These are phyloP conservation scores for Plemyria rubiginata DNA, from an alignment of 2,888 invertebrate species.

Conservation along the genomic window DNA sequence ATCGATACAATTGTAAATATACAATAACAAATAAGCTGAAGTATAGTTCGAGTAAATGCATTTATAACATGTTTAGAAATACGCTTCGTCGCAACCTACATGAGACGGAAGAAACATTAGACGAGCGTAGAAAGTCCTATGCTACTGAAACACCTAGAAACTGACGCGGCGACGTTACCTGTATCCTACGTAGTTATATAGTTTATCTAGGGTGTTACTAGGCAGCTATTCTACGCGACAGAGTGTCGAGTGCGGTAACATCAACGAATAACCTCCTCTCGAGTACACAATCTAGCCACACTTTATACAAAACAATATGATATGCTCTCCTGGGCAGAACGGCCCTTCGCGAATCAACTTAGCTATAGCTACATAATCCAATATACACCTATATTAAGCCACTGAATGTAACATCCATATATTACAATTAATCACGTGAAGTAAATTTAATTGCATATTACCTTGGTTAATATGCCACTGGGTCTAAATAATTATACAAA, in stretches of 20 bases:
- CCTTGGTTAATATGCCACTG: constrained; percentile 50
- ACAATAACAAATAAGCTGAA: constrained; percentile 68
- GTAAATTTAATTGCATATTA: constrained; percentile 57
- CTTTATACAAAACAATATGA: constrained; percentile 72
- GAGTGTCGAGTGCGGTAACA: constrained; percentile 68
- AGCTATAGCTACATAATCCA: constrained; percentile 64
- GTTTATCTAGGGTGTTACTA: constrained; percentile 48
- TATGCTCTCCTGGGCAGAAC: constrained; percentile 62
- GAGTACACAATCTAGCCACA: constrained; percentile 62
- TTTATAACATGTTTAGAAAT: constrained; percentile 47
- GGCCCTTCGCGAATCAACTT: constrained; percentile 54
- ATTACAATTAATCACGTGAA: constrained; percentile 63
- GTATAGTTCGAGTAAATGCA: constrained; percentile 68
- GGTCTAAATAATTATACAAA: constrained; percentile 35
- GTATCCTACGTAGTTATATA: constrained; percentile 32
- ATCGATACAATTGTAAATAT: constrained; percentile 59
- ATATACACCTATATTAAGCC: constrained; percentile 73
- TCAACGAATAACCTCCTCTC: constrained; percentile 57
- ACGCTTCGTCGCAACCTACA: constrained; percentile 56
- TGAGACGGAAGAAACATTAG: constrained; percentile 57
- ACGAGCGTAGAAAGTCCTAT: constrained; percentile 53
- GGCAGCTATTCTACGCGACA: constrained; percentile 73
- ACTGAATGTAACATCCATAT: constrained; percentile 67
- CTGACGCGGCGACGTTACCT: constrained; percentile 64
- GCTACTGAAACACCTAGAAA: constrained; percentile 77